These are phyloP conservation scores for Sceliomorpha sp. DNA, from an alignment of 2,888 invertebrate species.

Conservation along the genomic window DNA sequence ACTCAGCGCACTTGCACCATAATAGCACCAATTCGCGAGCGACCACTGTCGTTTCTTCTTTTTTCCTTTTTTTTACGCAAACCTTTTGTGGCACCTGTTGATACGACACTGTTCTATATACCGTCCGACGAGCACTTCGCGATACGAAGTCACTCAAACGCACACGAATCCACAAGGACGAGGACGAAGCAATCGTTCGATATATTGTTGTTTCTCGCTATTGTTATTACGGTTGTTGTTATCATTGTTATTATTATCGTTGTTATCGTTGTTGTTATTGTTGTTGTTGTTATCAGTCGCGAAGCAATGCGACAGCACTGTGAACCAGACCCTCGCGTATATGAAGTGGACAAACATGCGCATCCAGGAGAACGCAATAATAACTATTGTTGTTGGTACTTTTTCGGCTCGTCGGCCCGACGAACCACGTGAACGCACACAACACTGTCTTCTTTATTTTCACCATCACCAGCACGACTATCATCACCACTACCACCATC, in stretches of 20 bases:
- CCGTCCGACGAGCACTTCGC: slow-evolving; percentile 32
- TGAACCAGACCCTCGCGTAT: no score
- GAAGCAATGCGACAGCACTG: no score
- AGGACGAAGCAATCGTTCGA: slow-evolving; percentile 7
- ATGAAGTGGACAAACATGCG: not conserved
- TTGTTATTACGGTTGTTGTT: slow-evolving; percentile 23
- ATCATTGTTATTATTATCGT: slow-evolving; percentile 25
- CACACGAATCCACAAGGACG: not conserved
- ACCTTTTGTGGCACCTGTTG: slow-evolving; percentile 58
- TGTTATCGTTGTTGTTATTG: slow-evolving; percentile 12
- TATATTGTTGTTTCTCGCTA: slow-evolving; percentile 17
- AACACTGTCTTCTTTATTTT: not conserved
- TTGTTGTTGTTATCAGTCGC: not conserved
- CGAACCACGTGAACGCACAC: slow-evolving; percentile 32
- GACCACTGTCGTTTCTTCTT: slow-evolving; percentile 15
- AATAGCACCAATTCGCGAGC: slow-evolving; percentile 36
- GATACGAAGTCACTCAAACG: slow-evolving; percentile 41
- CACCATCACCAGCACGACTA: no score
- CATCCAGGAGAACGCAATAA: not conserved
- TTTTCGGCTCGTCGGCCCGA: slow-evolving; percentile 4
- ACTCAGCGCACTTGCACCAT: slow-evolving; percentile 15
- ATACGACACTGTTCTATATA: slow-evolving; percentile 51
- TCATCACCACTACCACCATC: no score
- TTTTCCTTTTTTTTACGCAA: slow-evolving; percentile 44
- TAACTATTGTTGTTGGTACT: slow-evolving; percentile 7